Evolutionary conservation across 2,888 invertebrate species (phyloP).

Genomic region (Anoplius nigerrimus): DNA sequence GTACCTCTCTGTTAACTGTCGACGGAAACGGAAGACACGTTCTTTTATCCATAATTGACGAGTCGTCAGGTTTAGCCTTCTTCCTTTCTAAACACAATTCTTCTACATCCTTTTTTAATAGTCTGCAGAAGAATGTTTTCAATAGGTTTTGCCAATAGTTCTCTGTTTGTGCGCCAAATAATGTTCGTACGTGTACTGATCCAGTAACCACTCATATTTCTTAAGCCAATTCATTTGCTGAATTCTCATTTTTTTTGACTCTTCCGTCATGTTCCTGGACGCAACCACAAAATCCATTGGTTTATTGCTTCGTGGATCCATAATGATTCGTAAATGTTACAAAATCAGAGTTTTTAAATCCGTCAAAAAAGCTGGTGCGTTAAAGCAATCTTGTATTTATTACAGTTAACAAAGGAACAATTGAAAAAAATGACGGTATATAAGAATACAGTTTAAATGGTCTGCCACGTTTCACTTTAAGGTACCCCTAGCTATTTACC

Average conservation of each 20-base stretch:
- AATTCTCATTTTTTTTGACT: conserved; percentile 45
- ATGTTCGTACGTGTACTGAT: conserved; percentile 60
- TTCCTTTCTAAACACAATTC: conserved; percentile 50
- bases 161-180: neutral
- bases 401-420: no score
- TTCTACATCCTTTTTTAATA: conserved; percentile 43
- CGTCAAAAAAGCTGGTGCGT: no score
- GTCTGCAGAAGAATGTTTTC: neutral
- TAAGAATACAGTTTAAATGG: neutral
- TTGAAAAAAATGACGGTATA: no score
- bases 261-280: conserved; percentile 50
- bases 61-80: conserved; percentile 11
- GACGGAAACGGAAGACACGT: conserved; percentile 55
- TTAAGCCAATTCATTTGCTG: conserved; percentile 55
- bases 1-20: conserved; percentile 54
- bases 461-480: neutral
- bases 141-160: neutral
- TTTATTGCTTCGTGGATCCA: conserved; percentile 53
- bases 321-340: conserved; percentile 17
- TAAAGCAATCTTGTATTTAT: no score
- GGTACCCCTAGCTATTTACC: neutral
- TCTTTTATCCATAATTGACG: conserved; percentile 43
- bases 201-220: conserved; percentile 60
- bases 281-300: conserved; percentile 56
- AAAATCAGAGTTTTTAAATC: no score